Evolutionary conservation across 2,888 invertebrate species (phyloP).

Genomic region (Agriotes lineatus): DNA sequence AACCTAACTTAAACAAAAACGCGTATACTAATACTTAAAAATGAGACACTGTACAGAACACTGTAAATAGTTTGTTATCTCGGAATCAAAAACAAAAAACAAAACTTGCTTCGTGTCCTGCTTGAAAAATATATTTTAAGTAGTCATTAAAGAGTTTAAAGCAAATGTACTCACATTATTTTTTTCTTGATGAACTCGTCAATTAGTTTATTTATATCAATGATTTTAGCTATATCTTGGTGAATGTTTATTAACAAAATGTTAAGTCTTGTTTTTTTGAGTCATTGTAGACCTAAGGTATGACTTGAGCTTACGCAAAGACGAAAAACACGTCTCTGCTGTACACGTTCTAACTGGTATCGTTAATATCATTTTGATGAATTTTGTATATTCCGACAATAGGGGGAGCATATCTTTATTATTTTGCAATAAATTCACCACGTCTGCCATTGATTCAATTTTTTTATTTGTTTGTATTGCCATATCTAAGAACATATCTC

Average conservation of each 20-base stretch:
- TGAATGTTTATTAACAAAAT: not conserved
- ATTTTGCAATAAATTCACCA: not conserved
- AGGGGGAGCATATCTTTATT: not conserved
- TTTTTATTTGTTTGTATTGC: not conserved
- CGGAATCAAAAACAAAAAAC: too few species aligned
- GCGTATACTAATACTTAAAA: too few species aligned
- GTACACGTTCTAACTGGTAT: not conserved
- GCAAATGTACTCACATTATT: not conserved
- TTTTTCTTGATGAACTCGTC: not conserved
- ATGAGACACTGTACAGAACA: too few species aligned
- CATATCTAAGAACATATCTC: conserved; percentile 9
- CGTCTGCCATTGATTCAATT: not conserved
- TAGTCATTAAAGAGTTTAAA: too few species aligned
- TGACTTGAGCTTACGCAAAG: not conserved
- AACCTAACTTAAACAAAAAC: too few species aligned
- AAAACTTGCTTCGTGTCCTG: too few species aligned
- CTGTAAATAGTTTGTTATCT: too few species aligned
- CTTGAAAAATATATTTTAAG: too few species aligned
- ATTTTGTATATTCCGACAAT: not conserved
- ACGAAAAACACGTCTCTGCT: not conserved
- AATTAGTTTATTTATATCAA: not conserved
- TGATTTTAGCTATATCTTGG: not conserved
- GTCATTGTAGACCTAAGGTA: conserved; percentile 5
- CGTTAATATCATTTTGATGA: not conserved
- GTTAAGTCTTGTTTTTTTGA: not conserved